phyloP scores from a whole-genome alignment of 2,888 invertebrate genomes.

The Tyria jacobaeae region DNA sequence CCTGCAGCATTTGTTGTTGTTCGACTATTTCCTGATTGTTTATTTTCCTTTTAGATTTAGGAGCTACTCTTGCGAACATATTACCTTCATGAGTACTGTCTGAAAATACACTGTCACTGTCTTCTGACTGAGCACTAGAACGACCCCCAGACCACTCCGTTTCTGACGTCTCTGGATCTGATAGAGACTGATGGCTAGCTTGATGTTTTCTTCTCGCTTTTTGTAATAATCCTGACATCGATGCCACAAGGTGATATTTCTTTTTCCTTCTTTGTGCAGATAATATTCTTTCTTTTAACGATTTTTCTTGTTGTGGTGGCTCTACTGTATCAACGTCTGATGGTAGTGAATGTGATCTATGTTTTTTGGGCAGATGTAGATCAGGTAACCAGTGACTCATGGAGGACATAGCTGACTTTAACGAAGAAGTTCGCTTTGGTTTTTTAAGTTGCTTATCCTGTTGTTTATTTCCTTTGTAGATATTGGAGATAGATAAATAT shows the following conservation, averaged over 20 bases:
- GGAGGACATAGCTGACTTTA: constrained; percentile 93
- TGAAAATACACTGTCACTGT: constrained; percentile 91
- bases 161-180: constrained; percentile 92
- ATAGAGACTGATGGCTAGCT: constrained; percentile 88
- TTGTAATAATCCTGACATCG: constrained; percentile 94
- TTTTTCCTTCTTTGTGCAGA: constrained; percentile 89
- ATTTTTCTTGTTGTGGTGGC: constrained; percentile 79
- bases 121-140: constrained; percentile 91
- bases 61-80: constrained; percentile 88
- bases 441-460: constrained; percentile 88
- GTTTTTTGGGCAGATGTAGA: constrained; percentile 91
- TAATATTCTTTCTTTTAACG: constrained; percentile 79
- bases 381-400: constrained; percentile 94
- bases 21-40: constrained; percentile 83
- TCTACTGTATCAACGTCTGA: constrained; percentile 88
- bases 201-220: constrained; percentile 92
- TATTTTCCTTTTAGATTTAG: constrained; percentile 77
- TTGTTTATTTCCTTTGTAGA: constrained; percentile 81
- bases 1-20: constrained; percentile 81
- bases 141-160: constrained; percentile 89
- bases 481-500: constrained; percentile 91
- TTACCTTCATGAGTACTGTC: constrained; percentile 88
- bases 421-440: constrained; percentile 90
- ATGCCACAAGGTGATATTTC: constrained; percentile 93
- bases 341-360: constrained; percentile 93